Evolutionary conservation across 2,888 invertebrate species (phyloP).

Genomic region (Petrolisthes cinctipes): DNA sequence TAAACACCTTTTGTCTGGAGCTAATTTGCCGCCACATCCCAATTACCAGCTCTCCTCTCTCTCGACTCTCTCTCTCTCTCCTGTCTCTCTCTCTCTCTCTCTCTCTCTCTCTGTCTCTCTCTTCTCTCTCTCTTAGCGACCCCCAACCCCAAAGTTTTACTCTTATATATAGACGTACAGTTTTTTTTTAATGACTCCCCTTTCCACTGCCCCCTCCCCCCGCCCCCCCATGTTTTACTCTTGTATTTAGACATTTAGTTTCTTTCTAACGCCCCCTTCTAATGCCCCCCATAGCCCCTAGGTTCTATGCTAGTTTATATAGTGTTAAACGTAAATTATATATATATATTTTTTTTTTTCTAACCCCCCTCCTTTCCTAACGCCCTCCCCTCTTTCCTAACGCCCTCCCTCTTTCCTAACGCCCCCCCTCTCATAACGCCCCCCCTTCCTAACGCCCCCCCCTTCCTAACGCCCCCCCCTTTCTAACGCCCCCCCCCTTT

Average conservation of each 20-base stretch:
- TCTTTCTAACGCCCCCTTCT: background rate
- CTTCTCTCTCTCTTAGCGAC: too few relatives aligned
- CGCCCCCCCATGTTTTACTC: background rate
- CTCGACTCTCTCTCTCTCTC: conserved; percentile 2
- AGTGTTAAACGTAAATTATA: conserved; percentile 7
- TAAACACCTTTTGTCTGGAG: background rate
- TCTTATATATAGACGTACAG: background rate
- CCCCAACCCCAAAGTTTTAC: background rate
- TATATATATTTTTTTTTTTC: conserved; percentile 13
- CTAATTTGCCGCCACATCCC: background rate
- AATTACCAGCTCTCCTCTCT: background rate
- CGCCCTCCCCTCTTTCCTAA: background rate
- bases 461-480: too few relatives aligned
- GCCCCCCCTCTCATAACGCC: too few relatives aligned
- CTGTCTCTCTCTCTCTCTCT: background rate
- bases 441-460: too few relatives aligned
- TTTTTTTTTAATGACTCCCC: background rate
- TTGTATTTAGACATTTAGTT: background rate
- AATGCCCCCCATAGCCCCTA: background rate
- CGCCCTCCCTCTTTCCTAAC: too few relatives aligned
- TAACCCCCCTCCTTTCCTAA: background rate
- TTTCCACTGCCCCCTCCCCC: background rate
- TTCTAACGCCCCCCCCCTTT: too few relatives aligned
- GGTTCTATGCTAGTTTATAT: background rate
- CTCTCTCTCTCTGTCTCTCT: background rate